Conservation (phyloP, 1,140 invertebrate species). For the Panagrolaimus sp. region DNA sequence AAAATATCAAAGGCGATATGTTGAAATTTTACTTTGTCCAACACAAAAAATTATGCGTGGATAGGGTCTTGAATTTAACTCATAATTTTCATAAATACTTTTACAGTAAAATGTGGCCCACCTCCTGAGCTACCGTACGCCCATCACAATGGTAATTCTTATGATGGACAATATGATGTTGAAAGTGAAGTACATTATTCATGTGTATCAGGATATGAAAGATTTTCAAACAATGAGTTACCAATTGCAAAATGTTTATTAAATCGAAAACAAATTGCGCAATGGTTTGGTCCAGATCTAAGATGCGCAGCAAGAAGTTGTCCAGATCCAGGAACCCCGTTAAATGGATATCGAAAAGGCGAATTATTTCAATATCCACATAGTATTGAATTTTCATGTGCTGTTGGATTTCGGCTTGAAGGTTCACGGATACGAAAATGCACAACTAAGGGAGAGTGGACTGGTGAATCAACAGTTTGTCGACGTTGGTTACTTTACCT, state of each 20-base stretch:
- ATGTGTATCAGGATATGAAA: constrained; percentile 78
- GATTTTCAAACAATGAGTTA: constrained; percentile 50
- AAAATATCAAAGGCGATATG: too few relatives aligned
- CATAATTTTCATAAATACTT: constrained; percentile 27
- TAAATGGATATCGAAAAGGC: constrained; percentile 82
- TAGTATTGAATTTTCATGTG: constrained; percentile 61
- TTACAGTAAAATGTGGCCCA: constrained; percentile 74
- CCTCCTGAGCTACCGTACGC: constrained; percentile 81
- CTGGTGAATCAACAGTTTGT: constrained; percentile 57
- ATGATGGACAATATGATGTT: constrained; percentile 60
- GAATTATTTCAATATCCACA: constrained; percentile 84
- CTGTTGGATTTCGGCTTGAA: constrained; percentile 58
- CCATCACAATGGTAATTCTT: constrained; percentile 71
- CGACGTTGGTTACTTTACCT: constrained; percentile 49
- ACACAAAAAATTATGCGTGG: too few relatives aligned
- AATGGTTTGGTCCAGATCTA: constrained; percentile 88
- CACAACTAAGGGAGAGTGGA: constrained; percentile 59
- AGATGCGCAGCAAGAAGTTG: constrained; percentile 70
- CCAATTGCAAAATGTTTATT: constrained; percentile 81
- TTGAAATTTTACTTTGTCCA: too few relatives aligned
- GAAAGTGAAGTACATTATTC: constrained; percentile 75
- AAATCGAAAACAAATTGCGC: constrained; percentile 71
- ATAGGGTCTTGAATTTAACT: too few relatives aligned
- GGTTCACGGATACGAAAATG: constrained; percentile 58
- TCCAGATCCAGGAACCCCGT: constrained; percentile 71